These are phyloP conservation scores for Peromyscus maniculatus DNA, from an alignment of 2,113 vertebrate genomes.

Conservation along the genomic window DNA sequence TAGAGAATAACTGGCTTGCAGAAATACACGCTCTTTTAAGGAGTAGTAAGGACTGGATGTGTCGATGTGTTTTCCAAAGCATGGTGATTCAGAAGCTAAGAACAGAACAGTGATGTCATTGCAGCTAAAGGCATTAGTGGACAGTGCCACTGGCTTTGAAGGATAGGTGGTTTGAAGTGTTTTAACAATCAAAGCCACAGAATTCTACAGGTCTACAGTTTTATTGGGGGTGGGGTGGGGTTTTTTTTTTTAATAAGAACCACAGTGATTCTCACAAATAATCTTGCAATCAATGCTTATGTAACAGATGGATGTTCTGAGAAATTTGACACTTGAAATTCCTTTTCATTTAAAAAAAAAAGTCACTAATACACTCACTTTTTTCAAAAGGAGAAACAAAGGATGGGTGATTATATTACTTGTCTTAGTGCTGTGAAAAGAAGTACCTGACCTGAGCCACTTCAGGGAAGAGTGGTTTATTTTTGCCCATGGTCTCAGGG, in stretches of 20 bases:
- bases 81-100: constrained; percentile 38
- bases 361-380: not conserved
- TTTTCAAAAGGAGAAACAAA: constrained; percentile 38
- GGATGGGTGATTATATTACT: not conserved
- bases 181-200: not conserved
- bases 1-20: constrained; percentile 22
- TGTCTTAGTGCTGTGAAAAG: not conserved
- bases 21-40: constrained; percentile 41
- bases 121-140: not conserved
- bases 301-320: not conserved
- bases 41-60: not conserved
- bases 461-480: not conserved
- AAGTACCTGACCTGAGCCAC: not conserved
- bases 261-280: not conserved
- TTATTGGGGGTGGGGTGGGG: not conserved
- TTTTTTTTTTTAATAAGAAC: constrained; percentile 36
- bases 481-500: not conserved
- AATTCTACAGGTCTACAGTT: not conserved
- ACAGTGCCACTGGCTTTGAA: not conserved
- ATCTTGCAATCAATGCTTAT: not conserved
- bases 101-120: constrained; percentile 6
- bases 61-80: constrained; percentile 31
- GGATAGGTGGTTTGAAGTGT: not conserved
- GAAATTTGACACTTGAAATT: not conserved
- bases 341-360: constrained; percentile 1